Evolutionary conservation across 2,888 invertebrate genomes (phyloP), one percentile per base, ranked within the genome.

Genomic region (Sylvicola cinctus): DNA sequence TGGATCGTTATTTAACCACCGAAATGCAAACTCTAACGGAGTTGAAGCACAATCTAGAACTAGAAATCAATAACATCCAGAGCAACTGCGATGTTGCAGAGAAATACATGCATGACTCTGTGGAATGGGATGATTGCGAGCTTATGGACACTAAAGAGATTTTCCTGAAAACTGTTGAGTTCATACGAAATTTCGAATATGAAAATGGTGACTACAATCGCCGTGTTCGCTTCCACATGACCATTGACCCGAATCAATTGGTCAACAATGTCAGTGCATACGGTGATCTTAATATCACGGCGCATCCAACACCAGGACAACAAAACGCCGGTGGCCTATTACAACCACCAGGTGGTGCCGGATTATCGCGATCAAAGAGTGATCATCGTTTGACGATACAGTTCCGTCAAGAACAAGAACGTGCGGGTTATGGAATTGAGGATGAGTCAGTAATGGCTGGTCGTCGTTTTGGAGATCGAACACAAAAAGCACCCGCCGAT

Each of bases 21-120:
- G 96, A 96, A 63, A 65, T 84, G 48, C 70, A 85, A 46, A 78
- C 80, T 48, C 64, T 93, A 40, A 77, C 77, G 36, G 74, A 80
- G 43, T 67, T 93, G 34, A 88, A 90, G 61, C 88, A 88, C 56
- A 91, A 88, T 60, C 64, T 96, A 46, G 91, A 93, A 55, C 70
- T 80, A 54, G 96, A 98, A 62, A 79, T 93, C 52, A 74, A 78
- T 44, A 96, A 95, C 60, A 88, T 96, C 49, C 74, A 79, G 51
- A 90, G 91, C 54, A 96, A 95, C 60, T 93, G 93, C 62, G 93
- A 95, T 57, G 66, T 91, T 50, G 87, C 88, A 33, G 93, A 95
- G 58, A 88, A 88, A 55, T 81, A 88, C 52, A 85, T 90, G 68
- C 81, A 75, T 49, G 83, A 84, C 45, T 77, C 75, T 41, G 78